Evolutionary conservation across 2,113 vertebrate species (phyloP).

Genomic region (Lasiurus cinereus): DNA sequence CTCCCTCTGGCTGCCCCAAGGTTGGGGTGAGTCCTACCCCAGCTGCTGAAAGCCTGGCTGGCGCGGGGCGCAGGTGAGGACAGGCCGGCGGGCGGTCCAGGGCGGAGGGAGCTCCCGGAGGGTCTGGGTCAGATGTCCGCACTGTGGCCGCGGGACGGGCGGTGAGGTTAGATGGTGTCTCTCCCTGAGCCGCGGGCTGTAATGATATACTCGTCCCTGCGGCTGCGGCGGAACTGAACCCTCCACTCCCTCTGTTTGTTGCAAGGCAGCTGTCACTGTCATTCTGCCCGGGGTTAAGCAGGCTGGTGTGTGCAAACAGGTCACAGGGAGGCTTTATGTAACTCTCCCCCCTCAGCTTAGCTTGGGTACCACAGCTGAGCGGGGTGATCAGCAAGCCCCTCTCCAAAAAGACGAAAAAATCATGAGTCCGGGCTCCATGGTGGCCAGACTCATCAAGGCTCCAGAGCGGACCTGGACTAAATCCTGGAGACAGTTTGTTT

Average conservation of each 20-base stretch:
- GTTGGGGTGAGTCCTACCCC: conserved; percentile 36
- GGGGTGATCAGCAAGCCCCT: conserved; percentile 78
- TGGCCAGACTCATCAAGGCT: fast-evolving
- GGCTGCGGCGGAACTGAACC: conserved; percentile 83
- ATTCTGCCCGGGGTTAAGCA: conserved; percentile 88
- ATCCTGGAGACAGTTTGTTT: neutral
- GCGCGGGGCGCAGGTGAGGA: neutral
- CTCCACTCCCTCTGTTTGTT: conserved; percentile 87
- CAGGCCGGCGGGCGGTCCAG: neutral
- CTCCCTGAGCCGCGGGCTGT: conserved; percentile 83
- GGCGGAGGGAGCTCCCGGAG: neutral
- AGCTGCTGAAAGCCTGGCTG: conserved; percentile 52
- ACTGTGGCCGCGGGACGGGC: conserved; percentile 69
- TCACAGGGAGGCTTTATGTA: conserved; percentile 85
- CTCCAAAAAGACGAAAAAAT: conserved; percentile 68
- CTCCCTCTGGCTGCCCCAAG: neutral
- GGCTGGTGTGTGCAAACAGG: conserved; percentile 87
- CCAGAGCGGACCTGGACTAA: neutral
- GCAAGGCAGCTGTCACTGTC: conserved; percentile 94
- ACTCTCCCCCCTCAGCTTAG: conserved; percentile 85
- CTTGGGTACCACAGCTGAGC: conserved; percentile 82
- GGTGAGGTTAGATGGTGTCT: conserved; percentile 68
- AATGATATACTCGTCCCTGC: conserved; percentile 85
- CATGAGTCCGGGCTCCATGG: neutral
- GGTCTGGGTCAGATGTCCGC: conserved; percentile 56